A percentile compares a stretch with the other conserved stretches of the same genome.
Conservation (phyloP, 2,888 invertebrate species). For the Meliscaeva auricollis region DNA sequence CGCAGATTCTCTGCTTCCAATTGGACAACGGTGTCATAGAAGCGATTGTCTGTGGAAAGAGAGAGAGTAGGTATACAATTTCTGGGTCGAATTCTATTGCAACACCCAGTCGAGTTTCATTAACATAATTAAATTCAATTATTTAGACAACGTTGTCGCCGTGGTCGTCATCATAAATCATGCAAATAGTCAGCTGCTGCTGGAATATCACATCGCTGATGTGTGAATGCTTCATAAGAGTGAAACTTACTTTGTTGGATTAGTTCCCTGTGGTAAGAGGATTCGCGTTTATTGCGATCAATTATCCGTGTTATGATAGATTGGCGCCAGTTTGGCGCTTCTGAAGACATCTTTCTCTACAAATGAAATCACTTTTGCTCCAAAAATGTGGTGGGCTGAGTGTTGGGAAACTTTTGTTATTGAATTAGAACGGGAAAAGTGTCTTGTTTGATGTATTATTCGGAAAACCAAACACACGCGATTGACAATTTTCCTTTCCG, state of each 20-base stretch:
- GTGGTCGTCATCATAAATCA: neutral
- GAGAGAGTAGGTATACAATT: neutral
- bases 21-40: constrained; percentile 93
- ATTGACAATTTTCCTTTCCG: constrained; percentile 62
- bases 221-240: constrained; percentile 26
- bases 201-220: neutral
- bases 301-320: constrained; percentile 89
- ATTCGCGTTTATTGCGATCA: constrained; percentile 90
- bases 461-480: constrained; percentile 66
- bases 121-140: constrained; percentile 68
- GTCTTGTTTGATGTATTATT: constrained; percentile 57
- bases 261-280: constrained; percentile 91
- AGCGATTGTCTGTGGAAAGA: constrained; percentile 90
- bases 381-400: constrained; percentile 8
- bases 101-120: constrained; percentile 30
- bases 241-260: constrained; percentile 91
- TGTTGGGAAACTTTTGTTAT: neutral
- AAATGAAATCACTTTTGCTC: constrained; percentile 34
- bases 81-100: constrained; percentile 15
- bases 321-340: constrained; percentile 87
- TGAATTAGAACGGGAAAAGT: constrained; percentile 26
- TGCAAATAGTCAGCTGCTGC: neutral
- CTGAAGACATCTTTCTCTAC: constrained; percentile 80
- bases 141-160: neutral
- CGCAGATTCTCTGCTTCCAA: constrained; percentile 93